Conservation (phyloP, 2,888 invertebrate species). For the Chymomyza amoena region DNA sequence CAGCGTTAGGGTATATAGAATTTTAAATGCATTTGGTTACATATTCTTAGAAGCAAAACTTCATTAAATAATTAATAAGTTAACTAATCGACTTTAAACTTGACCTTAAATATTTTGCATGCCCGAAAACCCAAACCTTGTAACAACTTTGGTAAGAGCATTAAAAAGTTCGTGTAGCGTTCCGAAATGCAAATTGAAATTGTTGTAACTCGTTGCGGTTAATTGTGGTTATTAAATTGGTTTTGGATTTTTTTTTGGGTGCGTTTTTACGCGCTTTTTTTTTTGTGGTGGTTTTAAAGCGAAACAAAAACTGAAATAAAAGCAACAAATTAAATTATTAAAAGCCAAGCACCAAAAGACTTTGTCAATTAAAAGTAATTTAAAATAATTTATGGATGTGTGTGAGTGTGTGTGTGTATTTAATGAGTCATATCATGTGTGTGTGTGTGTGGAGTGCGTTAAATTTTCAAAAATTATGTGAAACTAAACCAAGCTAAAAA, state of each 20-base stretch:
- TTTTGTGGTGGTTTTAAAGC: background rate
- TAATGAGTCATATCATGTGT: conserved; percentile 50
- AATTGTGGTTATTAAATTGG: background rate
- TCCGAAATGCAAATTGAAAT: background rate
- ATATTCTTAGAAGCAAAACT: no score
- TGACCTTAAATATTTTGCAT: no score
- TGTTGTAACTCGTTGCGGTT: background rate
- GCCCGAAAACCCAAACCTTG: no score
- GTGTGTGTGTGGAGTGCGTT: conserved; percentile 9
- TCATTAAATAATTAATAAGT: no score
- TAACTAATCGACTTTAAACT: no score
- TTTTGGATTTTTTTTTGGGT: background rate
- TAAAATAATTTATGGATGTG: conserved; percentile 64
- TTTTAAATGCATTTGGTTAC: no score
- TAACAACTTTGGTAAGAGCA: background rate
- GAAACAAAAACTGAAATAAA: conserved; percentile 25
- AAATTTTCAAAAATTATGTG: background rate
- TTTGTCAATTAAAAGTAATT: conserved; percentile 71
- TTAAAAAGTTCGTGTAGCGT: background rate
- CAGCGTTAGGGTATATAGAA: no score
- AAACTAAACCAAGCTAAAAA: background rate
- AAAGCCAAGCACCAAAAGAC: conserved; percentile 28
- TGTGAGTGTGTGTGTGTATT: background rate
- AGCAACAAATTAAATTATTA: background rate
- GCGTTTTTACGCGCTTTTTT: conserved; percentile 3